These are phyloP conservation scores for Subanguina moxae DNA, from an alignment of 1,140 invertebrate species.

Conservation along the genomic window DNA sequence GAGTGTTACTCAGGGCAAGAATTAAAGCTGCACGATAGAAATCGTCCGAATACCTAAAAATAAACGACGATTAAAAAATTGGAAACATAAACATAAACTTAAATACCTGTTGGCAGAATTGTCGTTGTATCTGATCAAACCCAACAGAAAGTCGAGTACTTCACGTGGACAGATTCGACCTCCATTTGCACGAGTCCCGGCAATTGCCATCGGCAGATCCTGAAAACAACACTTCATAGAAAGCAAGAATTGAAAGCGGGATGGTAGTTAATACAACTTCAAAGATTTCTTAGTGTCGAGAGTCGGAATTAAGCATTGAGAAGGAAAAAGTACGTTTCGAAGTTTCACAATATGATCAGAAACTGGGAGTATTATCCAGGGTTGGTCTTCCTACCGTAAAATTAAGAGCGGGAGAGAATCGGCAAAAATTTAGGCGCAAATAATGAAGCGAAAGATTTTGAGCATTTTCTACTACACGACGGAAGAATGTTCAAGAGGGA, in stretches of 20 bases:
- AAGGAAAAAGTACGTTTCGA: too few species aligned
- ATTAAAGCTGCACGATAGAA: slow-evolving; percentile 77
- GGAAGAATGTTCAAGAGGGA: slow-evolving; percentile 1
- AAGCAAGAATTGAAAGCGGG: background rate
- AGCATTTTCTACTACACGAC: background rate
- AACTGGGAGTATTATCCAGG: too few species aligned
- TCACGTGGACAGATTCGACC: slow-evolving; percentile 74
- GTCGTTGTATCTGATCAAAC: slow-evolving; percentile 96
- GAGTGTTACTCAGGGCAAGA: slow-evolving; percentile 80
- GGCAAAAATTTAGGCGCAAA: too few species aligned
- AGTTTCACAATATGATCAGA: too few species aligned
- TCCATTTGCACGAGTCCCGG: slow-evolving; percentile 19
- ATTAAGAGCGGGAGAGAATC: too few species aligned
- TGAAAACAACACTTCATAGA: slow-evolving; percentile 7
- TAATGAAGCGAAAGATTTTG: background rate
- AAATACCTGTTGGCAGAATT: slow-evolving; percentile 74
- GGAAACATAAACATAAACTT: slow-evolving; percentile 19
- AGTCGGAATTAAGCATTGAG: too few species aligned
- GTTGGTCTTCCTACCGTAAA: too few species aligned
- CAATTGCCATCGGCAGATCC: slow-evolving; percentile 37
- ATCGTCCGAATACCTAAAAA: slow-evolving; percentile 63
- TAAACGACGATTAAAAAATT: slow-evolving; percentile 7
- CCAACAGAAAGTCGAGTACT: slow-evolving; percentile 83
- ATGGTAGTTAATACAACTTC: background rate
- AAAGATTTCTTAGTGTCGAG: background rate